These are phyloP conservation scores for Irena cyanogastra DNA, from an alignment of 2,113 vertebrate species.

Conservation along the genomic window DNA sequence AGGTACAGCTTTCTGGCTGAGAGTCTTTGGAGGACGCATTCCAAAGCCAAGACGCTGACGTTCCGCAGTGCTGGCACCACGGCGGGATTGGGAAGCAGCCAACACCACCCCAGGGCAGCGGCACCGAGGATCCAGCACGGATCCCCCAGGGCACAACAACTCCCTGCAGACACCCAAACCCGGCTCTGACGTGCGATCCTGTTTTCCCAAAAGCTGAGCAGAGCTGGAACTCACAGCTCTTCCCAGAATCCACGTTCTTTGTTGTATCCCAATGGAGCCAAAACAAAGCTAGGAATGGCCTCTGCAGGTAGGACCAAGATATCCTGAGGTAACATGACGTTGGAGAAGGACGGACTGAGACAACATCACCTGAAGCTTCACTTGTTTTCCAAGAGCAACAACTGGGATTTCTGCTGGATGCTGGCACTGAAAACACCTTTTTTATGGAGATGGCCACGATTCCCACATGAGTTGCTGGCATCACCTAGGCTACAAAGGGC, in stretches of 20 bases:
- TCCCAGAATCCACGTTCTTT: background rate
- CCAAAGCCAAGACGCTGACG: background rate
- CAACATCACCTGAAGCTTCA: background rate
- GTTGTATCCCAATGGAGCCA: background rate
- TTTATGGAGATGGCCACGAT: background rate
- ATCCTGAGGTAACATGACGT: background rate
- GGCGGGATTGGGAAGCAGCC: background rate
- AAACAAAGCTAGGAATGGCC: background rate
- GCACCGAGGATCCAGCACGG: background rate
- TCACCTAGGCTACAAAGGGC: too few relatives aligned
- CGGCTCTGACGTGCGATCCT: background rate
- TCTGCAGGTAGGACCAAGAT: background rate
- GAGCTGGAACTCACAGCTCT: background rate
- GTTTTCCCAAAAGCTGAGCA: background rate
- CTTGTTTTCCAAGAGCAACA: background rate
- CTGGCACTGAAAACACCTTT: background rate
- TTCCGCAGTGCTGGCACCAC: background rate
- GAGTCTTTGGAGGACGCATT: rapidly evolving
- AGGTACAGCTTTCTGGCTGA: background rate
- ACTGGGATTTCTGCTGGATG: background rate
- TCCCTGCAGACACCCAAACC: background rate
- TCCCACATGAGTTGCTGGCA: background rate
- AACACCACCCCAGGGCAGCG: background rate
- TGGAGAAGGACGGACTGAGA: background rate
- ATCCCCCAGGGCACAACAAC: background rate